These are phyloP conservation scores for Sebastes iracundus DNA, from an alignment of 2,797 vertebrate genomes.

Conservation along the genomic window DNA sequence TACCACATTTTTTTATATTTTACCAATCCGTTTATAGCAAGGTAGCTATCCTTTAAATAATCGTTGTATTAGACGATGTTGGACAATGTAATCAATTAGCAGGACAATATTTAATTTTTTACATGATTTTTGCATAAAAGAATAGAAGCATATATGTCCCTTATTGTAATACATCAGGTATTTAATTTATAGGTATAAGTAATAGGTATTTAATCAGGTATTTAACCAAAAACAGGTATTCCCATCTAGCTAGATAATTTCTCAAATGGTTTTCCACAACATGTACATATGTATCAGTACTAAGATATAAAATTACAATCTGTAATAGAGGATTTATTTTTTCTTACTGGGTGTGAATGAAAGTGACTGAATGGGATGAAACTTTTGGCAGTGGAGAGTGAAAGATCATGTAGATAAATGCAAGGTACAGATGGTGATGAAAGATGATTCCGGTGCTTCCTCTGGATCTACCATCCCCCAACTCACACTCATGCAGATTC, in stretches of 20 bases:
- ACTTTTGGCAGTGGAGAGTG: neutral
- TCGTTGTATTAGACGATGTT: neutral
- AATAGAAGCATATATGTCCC: neutral
- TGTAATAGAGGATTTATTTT: neutral
- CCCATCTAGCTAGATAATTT: neutral
- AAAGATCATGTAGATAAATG: slow-evolving; percentile 17
- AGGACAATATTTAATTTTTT: neutral
- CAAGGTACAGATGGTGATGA: slow-evolving; percentile 37
- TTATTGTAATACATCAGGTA: neutral
- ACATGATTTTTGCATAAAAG: neutral
- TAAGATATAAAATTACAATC: neutral
- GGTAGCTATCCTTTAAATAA: neutral
- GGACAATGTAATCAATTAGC: neutral
- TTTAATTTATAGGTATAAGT: neutral
- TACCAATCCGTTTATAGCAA: neutral
- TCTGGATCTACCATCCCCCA: slow-evolving; percentile 36
- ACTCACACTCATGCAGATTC: neutral
- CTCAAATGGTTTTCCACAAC: neutral
- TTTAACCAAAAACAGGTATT: neutral
- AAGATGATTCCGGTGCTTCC: slow-evolving; percentile 19
- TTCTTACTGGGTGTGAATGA: neutral
- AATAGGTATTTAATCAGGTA: neutral
- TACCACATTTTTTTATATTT: neutral
- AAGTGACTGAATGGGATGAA: neutral
- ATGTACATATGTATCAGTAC: neutral